Conservation (phyloP, 2,888 invertebrate species). For the Nymphalis c-album region DNA sequence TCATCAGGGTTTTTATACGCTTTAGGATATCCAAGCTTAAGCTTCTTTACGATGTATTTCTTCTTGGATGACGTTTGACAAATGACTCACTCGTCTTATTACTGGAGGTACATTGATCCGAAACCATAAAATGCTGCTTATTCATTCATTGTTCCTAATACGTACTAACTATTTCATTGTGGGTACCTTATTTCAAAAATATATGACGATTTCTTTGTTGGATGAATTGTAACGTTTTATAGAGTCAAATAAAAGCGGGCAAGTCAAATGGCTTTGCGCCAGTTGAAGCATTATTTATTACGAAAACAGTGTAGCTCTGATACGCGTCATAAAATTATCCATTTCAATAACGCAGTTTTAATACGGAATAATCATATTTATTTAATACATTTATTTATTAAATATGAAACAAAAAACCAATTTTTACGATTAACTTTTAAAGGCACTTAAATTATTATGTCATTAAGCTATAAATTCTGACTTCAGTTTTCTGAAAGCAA, state of each 20-base stretch:
- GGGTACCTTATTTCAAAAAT: slow-evolving; percentile 14
- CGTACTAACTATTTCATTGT: slow-evolving; percentile 8
- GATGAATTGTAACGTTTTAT: slow-evolving; percentile 16
- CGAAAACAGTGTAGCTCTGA: slow-evolving; percentile 5
- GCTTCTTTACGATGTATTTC: slow-evolving; percentile 41
- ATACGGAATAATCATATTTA: slow-evolving; percentile 2
- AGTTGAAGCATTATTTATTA: slow-evolving; percentile 24
- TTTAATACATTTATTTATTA: background rate
- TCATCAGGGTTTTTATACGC: slow-evolving; percentile 52
- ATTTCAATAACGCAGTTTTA: slow-evolving; percentile 13
- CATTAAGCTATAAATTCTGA: no score
- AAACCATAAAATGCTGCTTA: background rate
- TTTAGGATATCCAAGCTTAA: slow-evolving; percentile 41
- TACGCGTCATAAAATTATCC: slow-evolving; percentile 18
- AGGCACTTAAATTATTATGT: no score
- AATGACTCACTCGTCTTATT: slow-evolving; percentile 40
- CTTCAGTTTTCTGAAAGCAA: no score
- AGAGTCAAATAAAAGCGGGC: slow-evolving; percentile 15
- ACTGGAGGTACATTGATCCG: slow-evolving; percentile 32
- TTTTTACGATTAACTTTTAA: no score
- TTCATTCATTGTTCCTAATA: background rate
- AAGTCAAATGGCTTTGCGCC: slow-evolving; percentile 21
- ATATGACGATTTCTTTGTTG: slow-evolving; percentile 14
- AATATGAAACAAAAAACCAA: no score
- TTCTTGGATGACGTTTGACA: slow-evolving; percentile 39